These are phyloP conservation scores for Emys orbicularis DNA, from an alignment of 2,797 vertebrate genomes.

Conservation along the genomic window DNA sequence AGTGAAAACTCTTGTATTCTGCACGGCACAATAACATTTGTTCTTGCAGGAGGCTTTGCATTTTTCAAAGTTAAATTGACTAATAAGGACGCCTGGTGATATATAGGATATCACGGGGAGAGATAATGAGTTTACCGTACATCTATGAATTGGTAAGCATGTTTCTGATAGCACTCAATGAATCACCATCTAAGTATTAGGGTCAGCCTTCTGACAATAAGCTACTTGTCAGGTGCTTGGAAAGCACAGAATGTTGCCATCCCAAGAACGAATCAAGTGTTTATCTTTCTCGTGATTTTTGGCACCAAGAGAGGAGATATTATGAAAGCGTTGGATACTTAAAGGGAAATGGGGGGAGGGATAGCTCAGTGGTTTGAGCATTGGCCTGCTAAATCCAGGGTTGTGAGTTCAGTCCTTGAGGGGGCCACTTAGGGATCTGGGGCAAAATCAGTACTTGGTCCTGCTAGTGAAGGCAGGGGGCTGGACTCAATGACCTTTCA, in stretches of 20 bases:
- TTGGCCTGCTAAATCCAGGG: no score
- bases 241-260: neutral
- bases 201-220: neutral
- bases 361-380: no score
- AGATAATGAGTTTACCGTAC: neutral
- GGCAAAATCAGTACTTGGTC: no score
- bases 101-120: constrained; percentile 6
- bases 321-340: neutral
- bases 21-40: neutral
- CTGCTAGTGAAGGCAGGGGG: no score
- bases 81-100: neutral
- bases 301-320: neutral
- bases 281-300: neutral
- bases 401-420: no score
- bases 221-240: neutral
- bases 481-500: no score
- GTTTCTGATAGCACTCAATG: neutral
- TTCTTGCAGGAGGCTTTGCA: neutral
- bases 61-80: constrained; percentile 20
- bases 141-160: neutral
- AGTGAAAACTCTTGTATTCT: neutral
- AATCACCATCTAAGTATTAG: neutral
- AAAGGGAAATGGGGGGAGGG: no score
- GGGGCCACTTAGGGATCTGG: no score
- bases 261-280: neutral